Evolutionary conservation across 2,888 invertebrate genomes (phyloP).

Genomic region (Scaptomyza reducta): DNA sequence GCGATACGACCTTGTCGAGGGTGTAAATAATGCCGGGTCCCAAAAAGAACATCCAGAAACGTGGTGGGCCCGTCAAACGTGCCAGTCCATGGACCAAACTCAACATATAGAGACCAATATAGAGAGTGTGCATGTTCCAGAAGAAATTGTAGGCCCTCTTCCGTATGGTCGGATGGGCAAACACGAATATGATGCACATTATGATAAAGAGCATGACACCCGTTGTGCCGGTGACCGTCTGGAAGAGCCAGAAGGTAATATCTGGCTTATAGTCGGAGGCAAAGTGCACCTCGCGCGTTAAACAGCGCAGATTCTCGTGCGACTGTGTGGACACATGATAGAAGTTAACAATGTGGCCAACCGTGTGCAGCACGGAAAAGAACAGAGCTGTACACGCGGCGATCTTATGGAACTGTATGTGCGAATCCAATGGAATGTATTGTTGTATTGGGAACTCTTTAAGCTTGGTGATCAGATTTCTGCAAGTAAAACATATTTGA

Average conservation of each 20-base stretch:
- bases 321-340: slow-evolving; percentile 99
- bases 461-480: slow-evolving; percentile 94
- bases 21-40: slow-evolving; percentile 95
- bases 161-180: slow-evolving; percentile 96
- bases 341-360: slow-evolving; percentile 98
- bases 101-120: slow-evolving; percentile 93
- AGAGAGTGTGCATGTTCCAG: slow-evolving; percentile 96
- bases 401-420: slow-evolving; percentile 98
- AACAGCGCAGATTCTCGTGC: slow-evolving; percentile 94
- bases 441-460: slow-evolving; percentile 97
- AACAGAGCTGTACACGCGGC: slow-evolving; percentile 97
- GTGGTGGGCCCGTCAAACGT: slow-evolving; percentile 93
- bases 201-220: slow-evolving; percentile 94
- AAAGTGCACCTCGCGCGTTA: slow-evolving; percentile 97
- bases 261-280: slow-evolving; percentile 97
- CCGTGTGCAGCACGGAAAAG: slow-evolving; percentile 95
- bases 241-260: slow-evolving; percentile 97
- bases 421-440: slow-evolving; percentile 96
- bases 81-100: slow-evolving; percentile 96
- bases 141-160: slow-evolving; percentile 97
- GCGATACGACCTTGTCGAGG: slow-evolving; percentile 95
- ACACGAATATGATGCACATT: slow-evolving; percentile 98
- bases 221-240: slow-evolving; percentile 95
- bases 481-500: slow-evolving; percentile 85
- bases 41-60: slow-evolving; percentile 97